These are phyloP conservation scores for Knipowitschia caucasica DNA, from an alignment of 2,797 vertebrate genomes.

Conservation along the genomic window DNA sequence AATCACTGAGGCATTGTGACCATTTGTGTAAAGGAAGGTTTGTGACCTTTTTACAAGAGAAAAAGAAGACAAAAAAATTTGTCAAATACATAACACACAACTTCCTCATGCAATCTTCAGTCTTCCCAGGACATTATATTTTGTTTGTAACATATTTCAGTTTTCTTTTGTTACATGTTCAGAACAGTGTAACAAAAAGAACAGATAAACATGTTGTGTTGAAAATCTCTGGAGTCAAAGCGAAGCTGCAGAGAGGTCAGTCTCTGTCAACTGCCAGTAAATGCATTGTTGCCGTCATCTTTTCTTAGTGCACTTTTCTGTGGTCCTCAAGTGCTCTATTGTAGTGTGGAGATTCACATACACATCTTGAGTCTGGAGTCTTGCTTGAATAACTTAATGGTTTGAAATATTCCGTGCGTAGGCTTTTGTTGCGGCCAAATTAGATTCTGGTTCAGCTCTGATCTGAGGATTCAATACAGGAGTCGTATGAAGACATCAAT, in stretches of 20 bases:
- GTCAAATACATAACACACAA: no score
- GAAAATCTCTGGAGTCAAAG: not conserved
- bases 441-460: slow-evolving; percentile 20
- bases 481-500: slow-evolving; percentile 29
- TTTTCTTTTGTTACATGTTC: not conserved
- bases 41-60: no score
- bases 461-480: slow-evolving; percentile 19
- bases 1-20: no score
- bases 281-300: not conserved
- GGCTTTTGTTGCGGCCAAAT: slow-evolving; percentile 26
- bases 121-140: not conserved
- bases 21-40: no score
- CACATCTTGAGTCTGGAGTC: not conserved
- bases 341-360: not conserved
- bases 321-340: not conserved
- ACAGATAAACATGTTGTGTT: not conserved
- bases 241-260: not conserved
- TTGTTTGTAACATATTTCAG: not conserved
- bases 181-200: not conserved
- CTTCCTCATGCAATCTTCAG: not conserved
- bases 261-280: not conserved
- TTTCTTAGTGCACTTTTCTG: not conserved
- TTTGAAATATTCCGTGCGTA: slow-evolving; percentile 7
- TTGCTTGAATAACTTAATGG: slow-evolving; percentile 11
- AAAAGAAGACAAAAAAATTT: no score